phyloP scores from a whole-genome alignment of 2,113 vertebrate genomes.

The Tauraco erythrolophus region DNA sequence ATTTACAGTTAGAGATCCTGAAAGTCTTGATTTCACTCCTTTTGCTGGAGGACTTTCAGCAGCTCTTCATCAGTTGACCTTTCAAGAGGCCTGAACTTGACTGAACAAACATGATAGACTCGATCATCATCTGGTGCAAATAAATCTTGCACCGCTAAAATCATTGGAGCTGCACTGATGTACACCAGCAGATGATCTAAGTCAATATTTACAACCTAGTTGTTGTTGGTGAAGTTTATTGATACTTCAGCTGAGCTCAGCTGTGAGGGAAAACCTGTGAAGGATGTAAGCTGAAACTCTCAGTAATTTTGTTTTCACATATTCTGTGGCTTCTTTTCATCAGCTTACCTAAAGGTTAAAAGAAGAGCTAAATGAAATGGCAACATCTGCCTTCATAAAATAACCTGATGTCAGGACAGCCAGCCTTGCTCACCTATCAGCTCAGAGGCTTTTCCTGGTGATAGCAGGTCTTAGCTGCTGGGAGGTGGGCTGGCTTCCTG shows the following conservation, averaged over 20 bases:
- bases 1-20: background rate
- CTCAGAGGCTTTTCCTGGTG: background rate
- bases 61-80: background rate
- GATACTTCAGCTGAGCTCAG: background rate
- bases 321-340: background rate
- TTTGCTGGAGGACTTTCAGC: background rate
- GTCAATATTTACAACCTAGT: background rate
- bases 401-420: background rate
- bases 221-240: background rate
- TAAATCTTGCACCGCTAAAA: background rate
- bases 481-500: background rate
- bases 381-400: background rate
- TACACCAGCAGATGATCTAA: background rate
- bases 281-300: background rate
- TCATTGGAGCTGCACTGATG: background rate
- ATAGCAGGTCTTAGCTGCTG: background rate
- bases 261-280: background rate
- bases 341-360: background rate
- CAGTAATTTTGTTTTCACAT: background rate
- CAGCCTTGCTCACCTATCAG: background rate
- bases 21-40: background rate
- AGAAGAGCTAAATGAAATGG: background rate
- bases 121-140: background rate
- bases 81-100: background rate
- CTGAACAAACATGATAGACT: background rate